Evolutionary conservation across 1,140 invertebrate genomes (phyloP).

Genomic region (Brachionus angularis): DNA sequence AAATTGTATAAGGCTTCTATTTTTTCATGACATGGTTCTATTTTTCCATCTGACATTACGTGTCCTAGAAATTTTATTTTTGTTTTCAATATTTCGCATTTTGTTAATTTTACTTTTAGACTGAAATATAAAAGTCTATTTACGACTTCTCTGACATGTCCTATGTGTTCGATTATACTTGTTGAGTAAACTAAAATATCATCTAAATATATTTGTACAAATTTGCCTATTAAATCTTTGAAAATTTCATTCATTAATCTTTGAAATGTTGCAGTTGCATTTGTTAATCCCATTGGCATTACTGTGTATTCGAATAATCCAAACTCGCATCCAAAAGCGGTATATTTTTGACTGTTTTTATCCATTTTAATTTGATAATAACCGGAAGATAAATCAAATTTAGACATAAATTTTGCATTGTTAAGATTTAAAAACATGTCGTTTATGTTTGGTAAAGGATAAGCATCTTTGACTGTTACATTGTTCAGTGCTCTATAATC

Average conservation of each 20-base stretch:
- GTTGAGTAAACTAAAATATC: neutral
- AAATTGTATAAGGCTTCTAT: neutral
- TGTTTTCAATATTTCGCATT: neutral
- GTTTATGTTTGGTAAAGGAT: neutral
- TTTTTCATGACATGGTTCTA: neutral
- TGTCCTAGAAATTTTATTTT: neutral
- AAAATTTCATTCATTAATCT: constrained; percentile 35
- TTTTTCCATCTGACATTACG: neutral
- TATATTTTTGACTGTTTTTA: neutral
- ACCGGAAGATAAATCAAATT: neutral
- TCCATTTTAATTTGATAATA: neutral
- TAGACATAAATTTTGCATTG: neutral
- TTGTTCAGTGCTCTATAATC: neutral
- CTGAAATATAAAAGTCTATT: neutral
- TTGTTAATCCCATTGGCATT: constrained; percentile 37
- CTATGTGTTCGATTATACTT: neutral
- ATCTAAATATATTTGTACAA: neutral
- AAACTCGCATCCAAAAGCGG: neutral
- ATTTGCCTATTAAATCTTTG: neutral
- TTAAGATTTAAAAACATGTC: neutral
- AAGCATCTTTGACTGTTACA: constrained; percentile 2
- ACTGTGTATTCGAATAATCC: constrained; percentile 42
- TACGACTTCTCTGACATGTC: neutral
- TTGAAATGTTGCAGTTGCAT: constrained; percentile 43
- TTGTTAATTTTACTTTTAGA: neutral